Evolutionary conservation across 2,797 vertebrate genomes (phyloP).

Genomic region (Oophaga sylvatica): DNA sequence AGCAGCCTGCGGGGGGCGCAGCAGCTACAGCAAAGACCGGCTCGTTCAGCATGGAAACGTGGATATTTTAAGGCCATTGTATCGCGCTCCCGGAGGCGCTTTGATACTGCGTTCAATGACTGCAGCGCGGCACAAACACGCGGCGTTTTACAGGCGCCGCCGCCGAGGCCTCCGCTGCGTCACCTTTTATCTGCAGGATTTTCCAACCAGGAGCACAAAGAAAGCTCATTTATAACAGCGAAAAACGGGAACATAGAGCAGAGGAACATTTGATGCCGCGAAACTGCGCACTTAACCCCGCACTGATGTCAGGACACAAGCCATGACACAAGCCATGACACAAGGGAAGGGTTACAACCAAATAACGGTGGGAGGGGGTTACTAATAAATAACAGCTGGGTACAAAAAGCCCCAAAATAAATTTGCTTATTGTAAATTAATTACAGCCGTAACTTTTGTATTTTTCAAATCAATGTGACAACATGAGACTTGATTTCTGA

Average conservation of each 20-base stretch:
- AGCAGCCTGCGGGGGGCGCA: neutral
- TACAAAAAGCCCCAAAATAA: too few species aligned
- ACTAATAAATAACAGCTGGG: too few species aligned
- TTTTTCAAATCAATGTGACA: too few species aligned
- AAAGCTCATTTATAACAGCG: neutral
- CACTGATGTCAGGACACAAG: neutral
- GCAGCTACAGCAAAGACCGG: neutral
- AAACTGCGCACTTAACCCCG: neutral
- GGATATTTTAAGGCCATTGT: neutral
- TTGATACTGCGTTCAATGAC: neutral
- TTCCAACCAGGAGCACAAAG: neutral
- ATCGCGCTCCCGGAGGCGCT: neutral
- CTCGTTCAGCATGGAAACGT: slow-evolving; percentile 2
- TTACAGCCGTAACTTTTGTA: too few species aligned
- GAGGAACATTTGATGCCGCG: neutral
- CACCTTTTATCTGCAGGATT: neutral
- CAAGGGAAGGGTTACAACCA: neutral
- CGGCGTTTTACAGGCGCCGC: neutral
- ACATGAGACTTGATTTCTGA: too few species aligned
- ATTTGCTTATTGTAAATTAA: too few species aligned
- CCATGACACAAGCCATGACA: neutral
- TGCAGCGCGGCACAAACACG: neutral
- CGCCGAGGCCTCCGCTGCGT: neutral
- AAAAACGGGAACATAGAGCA: neutral
- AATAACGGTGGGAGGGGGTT: neutral